Evolutionary conservation across 2,113 vertebrate genomes (phyloP).

Genomic region (Cisticola juncidis): DNA sequence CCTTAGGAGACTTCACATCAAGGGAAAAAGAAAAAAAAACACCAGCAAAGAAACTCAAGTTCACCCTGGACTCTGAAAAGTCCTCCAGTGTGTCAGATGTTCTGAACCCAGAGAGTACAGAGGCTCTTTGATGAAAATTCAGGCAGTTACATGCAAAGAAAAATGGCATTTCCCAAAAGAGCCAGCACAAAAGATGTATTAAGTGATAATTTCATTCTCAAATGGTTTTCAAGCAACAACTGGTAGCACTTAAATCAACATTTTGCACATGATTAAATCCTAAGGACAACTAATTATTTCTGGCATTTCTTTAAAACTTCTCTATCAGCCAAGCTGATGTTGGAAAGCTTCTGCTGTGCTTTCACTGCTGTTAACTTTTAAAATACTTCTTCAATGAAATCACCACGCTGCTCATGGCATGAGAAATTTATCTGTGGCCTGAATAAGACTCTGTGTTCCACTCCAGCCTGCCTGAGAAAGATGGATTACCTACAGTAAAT

Average conservation of each 20-base stretch:
- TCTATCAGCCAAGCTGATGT: slow-evolving; percentile 3
- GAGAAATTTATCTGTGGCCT: slow-evolving; percentile 24
- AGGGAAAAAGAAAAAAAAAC: background rate
- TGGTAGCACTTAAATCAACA: slow-evolving; percentile 44
- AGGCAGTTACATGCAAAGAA: background rate
- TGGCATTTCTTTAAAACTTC: slow-evolving; percentile 32
- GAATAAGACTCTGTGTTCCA: slow-evolving; percentile 20
- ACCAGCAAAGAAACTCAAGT: background rate
- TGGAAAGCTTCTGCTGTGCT: slow-evolving; percentile 9
- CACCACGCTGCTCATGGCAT: background rate
- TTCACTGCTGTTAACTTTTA: background rate
- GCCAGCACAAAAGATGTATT: slow-evolving; percentile 23
- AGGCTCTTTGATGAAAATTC: background rate
- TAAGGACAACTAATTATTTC: slow-evolving; percentile 51
- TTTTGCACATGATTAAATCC: slow-evolving; percentile 45
- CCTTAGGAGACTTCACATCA: background rate
- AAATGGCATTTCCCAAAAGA: slow-evolving; percentile 15
- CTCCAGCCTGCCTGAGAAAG: background rate
- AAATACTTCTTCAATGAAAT: slow-evolving; percentile 43
- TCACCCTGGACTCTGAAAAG: background rate
- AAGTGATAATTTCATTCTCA: slow-evolving; percentile 39
- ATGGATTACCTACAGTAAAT: background rate
- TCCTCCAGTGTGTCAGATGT: background rate
- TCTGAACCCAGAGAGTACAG: background rate
- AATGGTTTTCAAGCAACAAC: slow-evolving; percentile 9